phyloP scores from a whole-genome alignment of 2,797 vertebrate species.

The Micropoecilia bifurca region DNA sequence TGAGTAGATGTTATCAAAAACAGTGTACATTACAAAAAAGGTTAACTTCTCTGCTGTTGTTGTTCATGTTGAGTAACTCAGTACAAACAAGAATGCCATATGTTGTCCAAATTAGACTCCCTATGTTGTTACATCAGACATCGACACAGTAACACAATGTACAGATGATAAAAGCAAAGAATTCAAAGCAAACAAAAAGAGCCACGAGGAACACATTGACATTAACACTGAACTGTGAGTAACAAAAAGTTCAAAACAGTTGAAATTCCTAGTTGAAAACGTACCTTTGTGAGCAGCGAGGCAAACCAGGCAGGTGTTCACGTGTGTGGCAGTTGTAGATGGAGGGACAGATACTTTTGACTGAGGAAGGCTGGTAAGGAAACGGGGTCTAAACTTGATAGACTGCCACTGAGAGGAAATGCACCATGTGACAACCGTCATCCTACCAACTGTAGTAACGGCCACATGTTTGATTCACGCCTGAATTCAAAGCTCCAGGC shows the following conservation, averaged over 20 bases:
- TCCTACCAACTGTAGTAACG: conserved; percentile 29
- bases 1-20: neutral
- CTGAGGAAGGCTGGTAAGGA: conserved; percentile 37
- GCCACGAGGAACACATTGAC: fast-evolving
- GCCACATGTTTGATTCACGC: neutral
- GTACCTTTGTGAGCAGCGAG: conserved; percentile 43
- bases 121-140: too few species aligned
- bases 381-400: conserved; percentile 27
- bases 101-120: neutral
- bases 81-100: neutral
- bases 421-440: conserved; percentile 51
- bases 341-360: conserved; percentile 24
- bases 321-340: conserved; percentile 27
- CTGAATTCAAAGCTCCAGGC: neutral
- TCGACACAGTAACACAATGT: neutral
- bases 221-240: neutral
- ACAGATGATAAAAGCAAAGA: neutral
- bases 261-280: conserved; percentile 24
- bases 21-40: neutral
- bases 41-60: neutral
- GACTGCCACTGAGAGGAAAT: conserved; percentile 50
- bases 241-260: neutral
- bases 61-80: neutral
- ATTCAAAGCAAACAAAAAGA: neutral
- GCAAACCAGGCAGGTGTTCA: neutral